Evolutionary conservation across 2,888 invertebrate genomes (phyloP).

Genomic region (Zeuzera pyrina): DNA sequence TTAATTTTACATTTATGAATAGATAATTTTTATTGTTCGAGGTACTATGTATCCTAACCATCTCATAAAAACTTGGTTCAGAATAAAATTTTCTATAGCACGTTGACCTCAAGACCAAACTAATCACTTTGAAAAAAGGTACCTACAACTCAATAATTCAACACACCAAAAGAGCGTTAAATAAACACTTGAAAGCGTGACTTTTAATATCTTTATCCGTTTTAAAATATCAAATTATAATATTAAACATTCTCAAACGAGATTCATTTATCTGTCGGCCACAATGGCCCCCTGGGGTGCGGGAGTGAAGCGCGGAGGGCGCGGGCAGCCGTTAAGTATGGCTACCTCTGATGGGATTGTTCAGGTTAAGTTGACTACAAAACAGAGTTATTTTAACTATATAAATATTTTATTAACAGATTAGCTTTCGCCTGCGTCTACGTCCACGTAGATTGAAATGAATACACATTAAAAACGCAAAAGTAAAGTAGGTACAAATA

Average conservation of each 20-base stretch:
- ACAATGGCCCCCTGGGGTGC: slow-evolving; percentile 50
- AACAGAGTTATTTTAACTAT: too few species aligned
- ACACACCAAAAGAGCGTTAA: slow-evolving; percentile 47
- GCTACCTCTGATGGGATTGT: slow-evolving; percentile 12
- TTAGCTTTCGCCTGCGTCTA: too few species aligned
- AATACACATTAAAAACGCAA: too few species aligned
- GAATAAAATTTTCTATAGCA: slow-evolving; percentile 10
- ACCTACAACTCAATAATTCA: slow-evolving; percentile 47
- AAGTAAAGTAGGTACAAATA: too few species aligned
- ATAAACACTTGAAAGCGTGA: slow-evolving; percentile 67
- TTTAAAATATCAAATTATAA: slow-evolving; percentile 73
- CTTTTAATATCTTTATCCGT: slow-evolving; percentile 70
- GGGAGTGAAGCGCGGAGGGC: slow-evolving; percentile 7
- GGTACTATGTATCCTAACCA: too few species aligned
- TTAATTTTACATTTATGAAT: too few species aligned
- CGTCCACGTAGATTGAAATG: too few species aligned
- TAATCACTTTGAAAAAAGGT: slow-evolving; percentile 26
- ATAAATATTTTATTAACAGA: too few species aligned
- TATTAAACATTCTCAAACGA: slow-evolving; percentile 58
- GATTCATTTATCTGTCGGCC: slow-evolving; percentile 56
- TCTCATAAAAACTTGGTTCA: too few species aligned
- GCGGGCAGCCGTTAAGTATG: slow-evolving; percentile 9
- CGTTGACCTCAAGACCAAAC: slow-evolving; percentile 20
- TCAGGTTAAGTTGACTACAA: too few species aligned
- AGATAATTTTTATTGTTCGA: too few species aligned